Evolutionary conservation across 37 sponge, comb jelly and placozoan species (phyloP), one percentile per base, ranked within the genome.

Genomic region (Lycopodina hypogea): DNA sequence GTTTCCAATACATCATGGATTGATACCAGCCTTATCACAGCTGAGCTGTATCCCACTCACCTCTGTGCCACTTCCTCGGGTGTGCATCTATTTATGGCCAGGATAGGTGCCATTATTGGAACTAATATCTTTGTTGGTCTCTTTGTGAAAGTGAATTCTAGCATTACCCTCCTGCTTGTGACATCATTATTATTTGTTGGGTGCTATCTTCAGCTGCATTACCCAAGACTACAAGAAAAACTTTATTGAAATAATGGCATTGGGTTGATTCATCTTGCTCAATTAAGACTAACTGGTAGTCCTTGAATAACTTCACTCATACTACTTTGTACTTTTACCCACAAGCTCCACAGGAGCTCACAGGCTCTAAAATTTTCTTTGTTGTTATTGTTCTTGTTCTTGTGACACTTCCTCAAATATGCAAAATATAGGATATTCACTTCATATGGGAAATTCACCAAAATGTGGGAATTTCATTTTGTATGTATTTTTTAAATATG

Each of bases 21-120:
- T 29, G 80, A 78, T 30, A 42, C 73, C 40, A 76, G 74, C 24
- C 84, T 91, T 3, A 28, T 91, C 62, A 69, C 59, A 17, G 64
- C 76, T 22, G 91, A 92, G 37, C 42, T 92, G 48, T 92, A 81
- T 57, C 90, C 93, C 2, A 92, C 93, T 15, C 76, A 80, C 30
- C 86, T 88, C 38, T 84, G 90, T 37, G 29, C 81, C 26, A 84
- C 86, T 53, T 76, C 90, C 8, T 28, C 42, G 14, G 90, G 86
- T 0, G 39, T 90, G 0, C 81, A 77, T 48, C 72, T 84, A 4
- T 24, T 84, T 17, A 60, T 76, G 60, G 81, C 81, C 41, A 80
- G 90, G 39, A 77, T 90, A 61, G 90, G 90, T 51, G 90, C 90
- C 19, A 90, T 90, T 34, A 18, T 84, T 0, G 90, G 90, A 21